These are phyloP conservation scores for Euborellia annulipes DNA, from an alignment of 1,140 invertebrate species.

Conservation along the genomic window DNA sequence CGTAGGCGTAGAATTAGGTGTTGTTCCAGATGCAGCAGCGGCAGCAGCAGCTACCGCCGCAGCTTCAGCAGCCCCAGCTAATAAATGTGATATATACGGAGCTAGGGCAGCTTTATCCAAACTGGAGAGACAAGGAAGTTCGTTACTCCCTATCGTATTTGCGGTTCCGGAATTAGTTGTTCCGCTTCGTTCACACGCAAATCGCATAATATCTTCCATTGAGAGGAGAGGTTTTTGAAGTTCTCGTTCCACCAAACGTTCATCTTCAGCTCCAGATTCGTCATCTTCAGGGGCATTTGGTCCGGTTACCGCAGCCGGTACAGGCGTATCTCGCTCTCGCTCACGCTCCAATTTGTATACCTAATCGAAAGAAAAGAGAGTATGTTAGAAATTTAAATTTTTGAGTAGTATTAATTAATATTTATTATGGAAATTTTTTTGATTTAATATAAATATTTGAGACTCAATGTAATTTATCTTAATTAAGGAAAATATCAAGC, in stretches of 20 bases:
- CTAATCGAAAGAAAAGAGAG: constrained; percentile 4
- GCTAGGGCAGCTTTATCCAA: constrained; percentile 36
- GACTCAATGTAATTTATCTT: too few relatives aligned
- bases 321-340: constrained; percentile 38
- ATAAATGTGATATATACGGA: constrained; percentile 38
- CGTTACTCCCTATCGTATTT: too few relatives aligned
- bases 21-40: too few relatives aligned
- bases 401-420: too few relatives aligned
- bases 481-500: too few relatives aligned
- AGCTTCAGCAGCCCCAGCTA: constrained; percentile 23
- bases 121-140: constrained; percentile 12
- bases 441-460: too few relatives aligned
- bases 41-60: too few relatives aligned
- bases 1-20: too few relatives aligned
- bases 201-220: constrained; percentile 40
- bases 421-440: too few relatives aligned
- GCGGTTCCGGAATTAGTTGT: too few relatives aligned
- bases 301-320: constrained; percentile 5
- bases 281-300: constrained; percentile 23
- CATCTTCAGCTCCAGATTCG: constrained; percentile 46
- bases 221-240: constrained; percentile 37
- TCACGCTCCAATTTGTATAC: constrained; percentile 72
- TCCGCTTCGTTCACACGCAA: constrained; percentile 23
- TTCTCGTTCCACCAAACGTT: constrained; percentile 43
- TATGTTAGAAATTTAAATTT: too few relatives aligned